Base-by-base conservation (phyloP, 2,888 invertebrate genomes). In the Zaprionus obscuricornis region DNA sequence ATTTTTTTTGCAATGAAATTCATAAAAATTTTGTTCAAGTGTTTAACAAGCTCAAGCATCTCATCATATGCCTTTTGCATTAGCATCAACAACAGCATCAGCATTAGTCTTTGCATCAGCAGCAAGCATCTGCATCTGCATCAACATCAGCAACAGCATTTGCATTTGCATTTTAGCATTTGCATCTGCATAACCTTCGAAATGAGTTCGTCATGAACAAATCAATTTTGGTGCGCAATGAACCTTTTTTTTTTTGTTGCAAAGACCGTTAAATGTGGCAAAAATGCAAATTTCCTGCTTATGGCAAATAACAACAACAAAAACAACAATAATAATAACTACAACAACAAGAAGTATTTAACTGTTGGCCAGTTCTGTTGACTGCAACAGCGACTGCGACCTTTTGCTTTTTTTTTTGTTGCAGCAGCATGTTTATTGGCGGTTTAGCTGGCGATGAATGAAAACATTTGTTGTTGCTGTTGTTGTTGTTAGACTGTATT, bases 121-220 rank as follows among this genome's bases (percentile, higher is more conserved):
- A 46, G 29, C 36, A 24, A 1, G 54, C 34, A 52, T 22, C 27
- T 8, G n/a, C n/a, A n/a, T n/a, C n/a, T 8, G 10, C 39, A 16
- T 67, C 43, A 39, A 51, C 60, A 51, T 42, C 10, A 29, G 2
- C 20, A 13, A n/a, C 7, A 14, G 20, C 18, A 36, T 36, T 31
- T 17, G 17, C 47, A 14, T 18, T 24, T 13, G n/a, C n/a, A n/a
- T n/a, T n/a, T n/a, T n/a, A n/a, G n/a, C n/a, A n/a, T n/a, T n/a
- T 8, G 40, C 39, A 56, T 55, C 43, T 7, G 55, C 47, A 50
- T 70, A 60, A 66, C 56, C 73, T 34, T 26, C 49, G 29, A 62
- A 78, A 84, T 73, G 74, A 77, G 79, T 83, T 77, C 84, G 79
- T 84, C 85, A 79, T 75, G 81, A 75, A 82, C 85, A 78, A 81